These are phyloP conservation scores for Netelia melanura DNA, from an alignment of 2,888 invertebrate species.

Conservation along the genomic window DNA sequence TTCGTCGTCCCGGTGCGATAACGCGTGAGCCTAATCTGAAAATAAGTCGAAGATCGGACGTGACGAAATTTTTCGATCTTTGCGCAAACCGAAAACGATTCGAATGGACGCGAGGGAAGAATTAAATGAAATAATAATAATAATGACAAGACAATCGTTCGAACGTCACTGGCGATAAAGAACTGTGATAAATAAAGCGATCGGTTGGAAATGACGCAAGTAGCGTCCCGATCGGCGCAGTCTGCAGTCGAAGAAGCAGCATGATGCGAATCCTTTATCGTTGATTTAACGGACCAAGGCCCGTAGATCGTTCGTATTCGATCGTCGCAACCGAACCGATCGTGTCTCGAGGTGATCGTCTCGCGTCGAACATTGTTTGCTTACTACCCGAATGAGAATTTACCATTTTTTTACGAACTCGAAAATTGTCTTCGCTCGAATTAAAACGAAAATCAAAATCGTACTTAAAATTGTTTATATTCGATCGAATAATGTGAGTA, in stretches of 20 bases:
- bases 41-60: slow-evolving; percentile 2
- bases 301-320: slow-evolving; percentile 75
- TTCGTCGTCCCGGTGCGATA: slow-evolving; percentile 31
- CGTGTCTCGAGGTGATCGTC: slow-evolving; percentile 53
- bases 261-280: slow-evolving; percentile 75
- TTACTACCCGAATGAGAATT: slow-evolving; percentile 70
- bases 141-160: slow-evolving; percentile 6
- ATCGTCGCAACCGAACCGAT: slow-evolving; percentile 58
- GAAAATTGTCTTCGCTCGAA: background rate
- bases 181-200: background rate
- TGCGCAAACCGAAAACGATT: slow-evolving; percentile 45
- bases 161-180: background rate
- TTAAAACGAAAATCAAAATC: slow-evolving; percentile 10
- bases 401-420: slow-evolving; percentile 10
- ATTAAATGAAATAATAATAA: slow-evolving; percentile 8
- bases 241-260: slow-evolving; percentile 52
- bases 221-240: slow-evolving; percentile 27
- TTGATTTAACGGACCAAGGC: slow-evolving; percentile 73
- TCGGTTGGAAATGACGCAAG: slow-evolving; percentile 59
- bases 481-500: too few relatives aligned
- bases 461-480: background rate
- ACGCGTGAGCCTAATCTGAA: background rate
- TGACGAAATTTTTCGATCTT: slow-evolving; percentile 46
- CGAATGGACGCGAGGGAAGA: slow-evolving; percentile 20
- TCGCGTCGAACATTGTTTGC: slow-evolving; percentile 35